A percentile compares a stretch with the other conserved stretches of the same genome.
phyloP scores from a whole-genome alignment of 2,113 vertebrate species.

The Microcebus ravelobensis region DNA sequence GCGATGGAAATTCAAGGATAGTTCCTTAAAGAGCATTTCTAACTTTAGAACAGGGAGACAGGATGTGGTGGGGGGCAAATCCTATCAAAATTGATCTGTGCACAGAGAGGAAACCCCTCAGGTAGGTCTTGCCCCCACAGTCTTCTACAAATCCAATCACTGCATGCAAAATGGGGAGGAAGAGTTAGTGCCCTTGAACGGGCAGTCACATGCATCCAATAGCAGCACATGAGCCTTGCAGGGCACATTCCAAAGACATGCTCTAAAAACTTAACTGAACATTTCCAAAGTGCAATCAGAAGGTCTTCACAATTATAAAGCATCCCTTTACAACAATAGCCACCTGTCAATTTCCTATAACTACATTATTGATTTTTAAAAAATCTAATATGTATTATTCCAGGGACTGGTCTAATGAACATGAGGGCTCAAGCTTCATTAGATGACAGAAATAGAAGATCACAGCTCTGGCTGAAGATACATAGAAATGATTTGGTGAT shows the following conservation, averaged over 20 bases:
- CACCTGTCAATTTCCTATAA: background rate
- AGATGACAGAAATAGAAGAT: background rate
- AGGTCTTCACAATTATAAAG: slow-evolving; percentile 17
- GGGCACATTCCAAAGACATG: slow-evolving; percentile 23
- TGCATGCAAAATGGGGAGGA: background rate
- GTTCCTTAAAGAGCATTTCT: background rate
- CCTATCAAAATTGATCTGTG: background rate
- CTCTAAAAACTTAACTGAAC: background rate
- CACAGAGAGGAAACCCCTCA: background rate
- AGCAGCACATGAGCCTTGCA: background rate
- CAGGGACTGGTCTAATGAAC: background rate
- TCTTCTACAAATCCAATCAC: background rate
- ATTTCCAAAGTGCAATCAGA: background rate
- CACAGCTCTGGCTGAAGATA: background rate
- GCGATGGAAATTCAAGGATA: background rate
- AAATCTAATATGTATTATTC: background rate
- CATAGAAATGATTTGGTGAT: background rate
- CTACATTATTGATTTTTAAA: background rate
- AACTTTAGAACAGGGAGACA: background rate
- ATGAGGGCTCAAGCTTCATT: background rate
- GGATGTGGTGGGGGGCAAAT: background rate
- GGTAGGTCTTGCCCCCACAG: background rate
- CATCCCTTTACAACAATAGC: background rate
- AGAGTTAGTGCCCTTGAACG: background rate
- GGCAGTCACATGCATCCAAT: background rate